Evolutionary conservation across 2,797 vertebrate genomes (phyloP), one percentile per base, ranked within the genome.

Genomic region (Peromyscus aztecus): DNA sequence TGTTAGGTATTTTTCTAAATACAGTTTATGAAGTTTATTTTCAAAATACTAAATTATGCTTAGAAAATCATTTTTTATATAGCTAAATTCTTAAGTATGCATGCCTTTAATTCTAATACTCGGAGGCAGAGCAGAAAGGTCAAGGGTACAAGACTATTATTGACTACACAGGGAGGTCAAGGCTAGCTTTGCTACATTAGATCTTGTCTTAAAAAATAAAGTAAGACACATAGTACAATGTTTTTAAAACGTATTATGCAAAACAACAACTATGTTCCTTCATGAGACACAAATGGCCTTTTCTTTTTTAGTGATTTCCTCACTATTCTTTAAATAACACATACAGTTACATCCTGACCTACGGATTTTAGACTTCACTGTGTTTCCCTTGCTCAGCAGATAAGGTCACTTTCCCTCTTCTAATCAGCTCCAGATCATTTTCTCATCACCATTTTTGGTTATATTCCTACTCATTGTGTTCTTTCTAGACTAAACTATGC

Each of bases 311-410:
- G 23, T 52, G 46, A n/a, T 17, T 80, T 80, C 49, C 49, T 80
- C 77, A 10, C 12, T 67, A 31, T 31, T 37, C 27, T 59, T 27
- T 52, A 40, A 16, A 59, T 6, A 55, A 55, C 13, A 55, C 14
- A 17, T 0, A 12, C 0, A 3, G 12, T 12, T 55, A 2, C 8
- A 2, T 52, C 12, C 34, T 37, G 6, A 67, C 16, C 40, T 37
- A 57, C 71, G 59, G 23, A 46, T 83, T 69, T 23, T 59, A 37
- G 34, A 46, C 4, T 1, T 69, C 52, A 61, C 14, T 49, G 55
- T 13, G 34, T 31, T 63, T 24, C 24, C 27, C 3, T 52, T 29
- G 71, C 40, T 69, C 40, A 27, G 29, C 19, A 77, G 12, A 82
- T 71, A 19, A 94, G 17, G 17, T 29, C 21, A 23, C 34, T 40